These are phyloP conservation scores for Pangasius krempfi DNA, from an alignment of 2,797 vertebrate genomes.

Conservation along the genomic window DNA sequence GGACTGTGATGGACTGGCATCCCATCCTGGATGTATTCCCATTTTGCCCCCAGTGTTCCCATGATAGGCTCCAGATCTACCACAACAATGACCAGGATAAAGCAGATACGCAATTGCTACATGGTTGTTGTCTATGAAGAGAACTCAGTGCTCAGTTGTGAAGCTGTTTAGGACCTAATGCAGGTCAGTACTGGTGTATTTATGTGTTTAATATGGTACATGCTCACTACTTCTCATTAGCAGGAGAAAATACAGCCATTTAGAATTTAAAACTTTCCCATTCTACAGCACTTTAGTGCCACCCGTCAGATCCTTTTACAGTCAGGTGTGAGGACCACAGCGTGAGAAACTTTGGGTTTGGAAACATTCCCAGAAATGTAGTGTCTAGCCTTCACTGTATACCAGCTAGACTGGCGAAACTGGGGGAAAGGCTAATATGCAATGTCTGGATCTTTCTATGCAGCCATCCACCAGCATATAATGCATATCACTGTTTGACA, in stretches of 20 bases:
- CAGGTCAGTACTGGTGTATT: not conserved
- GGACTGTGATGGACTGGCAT: not conserved
- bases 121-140: not conserved
- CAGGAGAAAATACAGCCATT: not conserved
- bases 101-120: not conserved
- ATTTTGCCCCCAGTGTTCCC: not conserved
- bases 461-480: constrained; percentile 26
- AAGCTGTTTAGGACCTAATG: not conserved
- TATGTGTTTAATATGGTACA: not conserved
- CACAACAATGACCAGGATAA: not conserved
- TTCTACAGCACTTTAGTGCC: constrained; percentile 5
- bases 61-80: not conserved
- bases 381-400: constrained; percentile 16
- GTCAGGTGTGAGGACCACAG: constrained; percentile 41
- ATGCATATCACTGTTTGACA: constrained; percentile 30
- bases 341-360: constrained; percentile 45
- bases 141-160: not conserved
- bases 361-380: constrained; percentile 42
- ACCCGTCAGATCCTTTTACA: constrained; percentile 16
- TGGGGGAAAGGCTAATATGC: constrained; percentile 40
- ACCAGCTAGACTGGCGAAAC: constrained; percentile 15
- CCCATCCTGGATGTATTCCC: not conserved
- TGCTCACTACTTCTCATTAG: not conserved
- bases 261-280: not conserved
- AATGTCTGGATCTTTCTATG: constrained; percentile 39